Conservation (phyloP, 2,113 vertebrate genomes). For the Brachyhypopomus gauderio region DNA sequence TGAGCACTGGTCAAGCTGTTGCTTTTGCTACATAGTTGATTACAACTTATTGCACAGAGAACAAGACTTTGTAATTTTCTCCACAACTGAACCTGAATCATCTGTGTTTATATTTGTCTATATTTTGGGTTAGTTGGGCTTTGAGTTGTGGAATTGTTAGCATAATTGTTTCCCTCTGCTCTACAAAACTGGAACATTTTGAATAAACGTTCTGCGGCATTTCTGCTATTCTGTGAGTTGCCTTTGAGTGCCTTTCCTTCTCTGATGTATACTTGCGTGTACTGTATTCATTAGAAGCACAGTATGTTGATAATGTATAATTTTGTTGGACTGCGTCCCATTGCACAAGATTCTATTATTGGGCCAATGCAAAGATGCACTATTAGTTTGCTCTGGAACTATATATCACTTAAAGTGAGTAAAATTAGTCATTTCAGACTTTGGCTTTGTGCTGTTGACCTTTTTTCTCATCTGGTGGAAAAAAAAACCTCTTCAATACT, state of each 20-base stretch:
- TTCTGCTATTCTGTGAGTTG: no score
- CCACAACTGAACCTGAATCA: slow-evolving; percentile 17
- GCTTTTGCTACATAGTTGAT: no score
- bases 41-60: no score
- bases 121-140: slow-evolving; percentile 64
- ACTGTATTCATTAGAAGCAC: no score
- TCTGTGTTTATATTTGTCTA: slow-evolving; percentile 52
- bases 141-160: neutral
- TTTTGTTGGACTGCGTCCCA: slow-evolving; percentile 58
- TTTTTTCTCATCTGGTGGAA: neutral
- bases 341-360: slow-evolving; percentile 33
- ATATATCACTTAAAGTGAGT: neutral
- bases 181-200: no score
- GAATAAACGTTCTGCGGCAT: no score
- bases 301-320: slow-evolving; percentile 52
- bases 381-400: neutral
- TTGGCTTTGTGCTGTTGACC: no score
- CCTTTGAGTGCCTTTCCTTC: no score
- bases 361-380: neutral
- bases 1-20: neutral
- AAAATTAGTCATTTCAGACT: no score
- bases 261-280: no score
- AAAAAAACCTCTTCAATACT: neutral
- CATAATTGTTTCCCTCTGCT: no score
- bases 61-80: neutral